These are phyloP conservation scores for Danaus plexippus DNA, from an alignment of 1,140 invertebrate species.

Conservation along the genomic window DNA sequence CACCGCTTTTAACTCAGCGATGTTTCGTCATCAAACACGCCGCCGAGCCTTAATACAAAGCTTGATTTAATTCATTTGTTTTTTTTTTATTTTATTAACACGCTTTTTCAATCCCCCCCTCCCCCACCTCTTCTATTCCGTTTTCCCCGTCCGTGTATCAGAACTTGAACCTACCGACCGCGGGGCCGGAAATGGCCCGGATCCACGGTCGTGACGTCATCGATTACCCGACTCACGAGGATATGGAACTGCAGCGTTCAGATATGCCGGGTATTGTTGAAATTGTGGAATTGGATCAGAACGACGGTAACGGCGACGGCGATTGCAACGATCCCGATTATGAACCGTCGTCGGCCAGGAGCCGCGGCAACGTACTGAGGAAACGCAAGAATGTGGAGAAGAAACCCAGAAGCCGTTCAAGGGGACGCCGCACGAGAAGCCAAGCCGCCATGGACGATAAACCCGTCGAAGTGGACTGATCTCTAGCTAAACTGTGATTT, in stretches of 20 bases:
- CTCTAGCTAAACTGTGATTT: constrained; percentile 45
- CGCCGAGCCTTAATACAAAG: constrained; percentile 21
- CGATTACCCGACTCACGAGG: constrained; percentile 46
- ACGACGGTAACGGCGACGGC: constrained; percentile 34
- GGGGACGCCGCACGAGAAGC: constrained; percentile 53
- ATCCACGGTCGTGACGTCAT: constrained; percentile 41
- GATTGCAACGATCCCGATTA: constrained; percentile 50
- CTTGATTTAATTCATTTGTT: constrained; percentile 55
- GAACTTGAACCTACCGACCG: constrained; percentile 64
- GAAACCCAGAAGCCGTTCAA: constrained; percentile 45
- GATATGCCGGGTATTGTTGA: constrained; percentile 46
- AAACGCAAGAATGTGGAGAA: constrained; percentile 54
- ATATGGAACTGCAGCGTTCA: constrained; percentile 45
- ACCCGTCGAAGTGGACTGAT: constrained; percentile 47
- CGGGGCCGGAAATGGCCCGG: constrained; percentile 38
- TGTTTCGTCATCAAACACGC: constrained; percentile 44
- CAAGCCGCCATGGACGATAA: constrained; percentile 46
- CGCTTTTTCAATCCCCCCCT: constrained; percentile 67
- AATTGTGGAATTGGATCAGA: constrained; percentile 48
- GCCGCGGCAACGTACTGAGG: constrained; percentile 48
- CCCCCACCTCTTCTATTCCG: constrained; percentile 44
- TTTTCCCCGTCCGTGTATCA: constrained; percentile 50
- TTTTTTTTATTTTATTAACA: constrained; percentile 73
- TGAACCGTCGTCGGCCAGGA: constrained; percentile 47
- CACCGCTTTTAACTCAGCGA: constrained; percentile 10